Conservation (phyloP, 2,797 vertebrate species). For the Falco peregrinus region DNA sequence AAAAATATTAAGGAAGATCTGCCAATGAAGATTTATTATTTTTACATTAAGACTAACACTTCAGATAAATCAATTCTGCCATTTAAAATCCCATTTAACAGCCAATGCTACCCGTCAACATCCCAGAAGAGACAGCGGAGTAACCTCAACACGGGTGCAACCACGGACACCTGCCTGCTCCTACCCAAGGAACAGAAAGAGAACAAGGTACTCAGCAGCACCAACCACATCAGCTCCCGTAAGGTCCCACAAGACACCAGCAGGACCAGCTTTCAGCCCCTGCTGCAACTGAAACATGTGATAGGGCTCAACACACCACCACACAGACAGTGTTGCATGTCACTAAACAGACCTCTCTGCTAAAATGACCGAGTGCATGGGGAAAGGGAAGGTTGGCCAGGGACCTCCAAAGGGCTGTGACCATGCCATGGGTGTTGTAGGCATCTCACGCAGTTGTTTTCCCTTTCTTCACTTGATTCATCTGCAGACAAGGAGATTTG, state of each 20-base stretch:
- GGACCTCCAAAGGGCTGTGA: neutral
- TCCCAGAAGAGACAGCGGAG: conserved; percentile 10
- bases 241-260: neutral
- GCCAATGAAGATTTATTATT: conserved; percentile 29
- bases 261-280: neutral
- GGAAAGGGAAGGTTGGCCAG: neutral
- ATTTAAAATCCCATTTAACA: conserved; percentile 48
- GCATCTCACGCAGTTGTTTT: neutral
- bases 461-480: neutral
- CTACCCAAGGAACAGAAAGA: neutral
- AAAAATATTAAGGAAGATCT: neutral
- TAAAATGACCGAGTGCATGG: rapidly evolving
- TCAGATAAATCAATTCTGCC: conserved; percentile 40
- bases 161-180: neutral
- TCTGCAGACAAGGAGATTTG: neutral
- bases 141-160: neutral
- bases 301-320: neutral
- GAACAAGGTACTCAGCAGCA: neutral
- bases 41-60: conserved; percentile 37
- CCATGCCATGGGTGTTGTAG: rapidly evolving
- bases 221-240: neutral
- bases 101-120: neutral
- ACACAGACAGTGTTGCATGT: neutral
- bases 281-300: neutral
- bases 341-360: neutral